Base-by-base conservation (phyloP, 1,140 invertebrate genomes). In the Capitella teleta region DNA sequence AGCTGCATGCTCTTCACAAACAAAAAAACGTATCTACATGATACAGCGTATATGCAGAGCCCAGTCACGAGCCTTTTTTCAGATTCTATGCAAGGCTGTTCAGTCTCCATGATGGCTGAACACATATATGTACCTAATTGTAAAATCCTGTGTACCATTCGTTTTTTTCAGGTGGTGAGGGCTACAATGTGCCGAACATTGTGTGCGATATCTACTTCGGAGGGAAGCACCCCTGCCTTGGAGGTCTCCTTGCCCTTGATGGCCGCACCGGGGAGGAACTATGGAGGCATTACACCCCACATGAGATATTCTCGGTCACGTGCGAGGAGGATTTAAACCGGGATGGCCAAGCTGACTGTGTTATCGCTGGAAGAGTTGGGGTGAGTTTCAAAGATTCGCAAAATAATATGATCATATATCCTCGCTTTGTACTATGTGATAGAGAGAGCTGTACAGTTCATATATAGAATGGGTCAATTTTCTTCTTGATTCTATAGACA, bases 211-310 rank as follows among this genome's bases (percentile, higher is more conserved):
- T 82, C 24, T 83, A 84, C 57, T 80, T 85, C 62, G 69, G 73
- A 36, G 76, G 78, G 18, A 25, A 34, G 5, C 24, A 68, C 19
- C 80, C 81, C 1, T 89, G 86, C 67, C 75, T 81, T 50, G 86
- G 86, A 5, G 86, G 86, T 16, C 72, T 87, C 18, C 63, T 87
- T 47, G 85, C 85, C 3, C 57, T 90, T 8, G 79, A 88, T 67
- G 86, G 86, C 1, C 66, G 61, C 38, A 80, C 76, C 45, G 86
- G 86, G 1, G 68, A 76, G 37, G 78, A 79, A n/a, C 47, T 89
- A 14, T 90, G 86, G 86, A 78, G 78, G 10, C 78, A 80, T 51
- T 87, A 84, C 80, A 76, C 79, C 6, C 68, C 75, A 49, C 82
- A 85, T 61, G 82, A 84, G 57, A 74, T 89, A 25, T 85, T 82